Conservation (phyloP, 2,797 vertebrate genomes). For the Rhincodon typus region DNA sequence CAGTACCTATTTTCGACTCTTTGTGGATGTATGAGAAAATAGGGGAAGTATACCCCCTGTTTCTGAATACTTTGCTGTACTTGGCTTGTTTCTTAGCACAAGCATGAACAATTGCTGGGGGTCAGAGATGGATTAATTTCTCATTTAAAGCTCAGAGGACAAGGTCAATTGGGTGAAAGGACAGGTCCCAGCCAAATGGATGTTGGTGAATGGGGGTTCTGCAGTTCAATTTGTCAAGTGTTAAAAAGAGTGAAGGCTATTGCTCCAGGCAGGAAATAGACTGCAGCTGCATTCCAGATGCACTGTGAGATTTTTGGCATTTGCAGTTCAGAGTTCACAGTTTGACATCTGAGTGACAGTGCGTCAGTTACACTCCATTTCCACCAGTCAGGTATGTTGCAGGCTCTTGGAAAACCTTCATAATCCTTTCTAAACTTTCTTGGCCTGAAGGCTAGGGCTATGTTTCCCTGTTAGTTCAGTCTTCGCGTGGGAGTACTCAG, state of each 20-base stretch:
- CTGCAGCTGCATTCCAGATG: conserved; percentile 30
- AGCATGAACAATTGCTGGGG: conserved; percentile 25
- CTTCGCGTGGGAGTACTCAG: neutral
- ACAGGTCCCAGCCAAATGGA: neutral
- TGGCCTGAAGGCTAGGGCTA: neutral
- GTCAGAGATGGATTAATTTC: conserved; percentile 29
- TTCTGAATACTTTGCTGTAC: neutral
- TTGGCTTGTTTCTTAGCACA: neutral
- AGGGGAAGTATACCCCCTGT: neutral
- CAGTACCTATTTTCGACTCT: neutral
- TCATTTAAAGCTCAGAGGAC: neutral
- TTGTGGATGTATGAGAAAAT: neutral
- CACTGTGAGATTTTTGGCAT: conserved; percentile 6
- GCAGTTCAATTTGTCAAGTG: conserved; percentile 33
- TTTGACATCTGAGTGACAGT: conserved; percentile 32
- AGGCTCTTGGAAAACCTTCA: neutral
- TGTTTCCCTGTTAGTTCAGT: neutral
- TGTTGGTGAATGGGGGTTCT: conserved; percentile 13
- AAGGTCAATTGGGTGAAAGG: conserved; percentile 24
- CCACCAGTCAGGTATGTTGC: neutral
- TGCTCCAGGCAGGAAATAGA: conserved; percentile 36
- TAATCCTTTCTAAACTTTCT: neutral
- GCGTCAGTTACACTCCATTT: neutral
- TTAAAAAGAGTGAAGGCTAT: conserved; percentile 28
- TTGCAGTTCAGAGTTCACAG: neutral